A percentile compares a stretch with the other conserved stretches of the same genome.
phyloP scores from a whole-genome alignment of 1,140 invertebrate species.

The Drosophila saltans region DNA sequence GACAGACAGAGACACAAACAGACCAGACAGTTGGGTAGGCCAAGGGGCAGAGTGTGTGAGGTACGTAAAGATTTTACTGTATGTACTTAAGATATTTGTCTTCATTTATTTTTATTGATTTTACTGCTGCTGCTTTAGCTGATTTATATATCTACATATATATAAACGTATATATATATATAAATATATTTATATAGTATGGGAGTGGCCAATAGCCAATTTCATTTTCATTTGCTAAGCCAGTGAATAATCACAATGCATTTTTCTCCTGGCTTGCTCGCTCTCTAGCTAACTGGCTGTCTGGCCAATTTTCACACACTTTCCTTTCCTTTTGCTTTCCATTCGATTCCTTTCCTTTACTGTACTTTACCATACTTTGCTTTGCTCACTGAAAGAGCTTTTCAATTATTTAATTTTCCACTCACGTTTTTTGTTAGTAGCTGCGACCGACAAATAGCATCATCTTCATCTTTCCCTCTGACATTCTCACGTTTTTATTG shows the following conservation, averaged over 20 bases:
- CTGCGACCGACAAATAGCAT: slow-evolving; percentile 73
- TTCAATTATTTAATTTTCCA: slow-evolving; percentile 82
- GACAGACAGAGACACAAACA: not conserved
- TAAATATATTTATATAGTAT: slow-evolving; percentile 16
- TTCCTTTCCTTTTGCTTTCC: slow-evolving; percentile 20
- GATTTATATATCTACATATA: slow-evolving; percentile 54
- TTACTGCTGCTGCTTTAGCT: slow-evolving; percentile 37
- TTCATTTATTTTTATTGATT: slow-evolving; percentile 79
- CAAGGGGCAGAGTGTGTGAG: not conserved
- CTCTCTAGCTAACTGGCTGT: not conserved
- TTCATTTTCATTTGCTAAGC: slow-evolving; percentile 77
- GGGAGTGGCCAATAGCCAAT: slow-evolving; percentile 67
- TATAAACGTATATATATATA: slow-evolving; percentile 19
- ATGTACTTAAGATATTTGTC: slow-evolving; percentile 66
- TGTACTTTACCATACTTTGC: not conserved
- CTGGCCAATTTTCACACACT: slow-evolving; percentile 63
- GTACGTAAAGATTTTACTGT: slow-evolving; percentile 58
- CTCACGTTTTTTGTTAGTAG: slow-evolving; percentile 58
- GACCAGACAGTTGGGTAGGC: not conserved
- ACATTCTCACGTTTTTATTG: slow-evolving; percentile 80
- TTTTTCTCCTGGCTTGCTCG: slow-evolving; percentile 48
- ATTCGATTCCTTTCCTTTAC: not conserved
- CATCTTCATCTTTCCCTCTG: slow-evolving; percentile 54
- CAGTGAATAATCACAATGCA: slow-evolving; percentile 80
- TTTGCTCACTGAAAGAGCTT: slow-evolving; percentile 38